Base-by-base conservation (phyloP, 2,113 vertebrate genomes). In the Suricata suricatta region DNA sequence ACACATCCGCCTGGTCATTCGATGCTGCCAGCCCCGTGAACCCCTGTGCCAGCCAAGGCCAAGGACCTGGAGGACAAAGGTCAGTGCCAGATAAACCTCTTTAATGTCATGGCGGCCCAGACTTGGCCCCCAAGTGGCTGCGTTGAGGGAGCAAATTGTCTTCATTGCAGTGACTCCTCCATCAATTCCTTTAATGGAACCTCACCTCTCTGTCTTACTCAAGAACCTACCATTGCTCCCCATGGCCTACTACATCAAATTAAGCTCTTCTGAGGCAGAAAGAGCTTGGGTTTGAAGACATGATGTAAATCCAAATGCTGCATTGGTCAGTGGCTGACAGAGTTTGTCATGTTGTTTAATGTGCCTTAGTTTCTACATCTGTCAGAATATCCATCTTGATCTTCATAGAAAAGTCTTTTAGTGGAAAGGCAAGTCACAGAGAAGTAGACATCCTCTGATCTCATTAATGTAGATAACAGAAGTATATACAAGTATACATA, bases 1-100 rank as follows among this genome's bases (percentile, higher is more conserved):
- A 69, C 57, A 82, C 98, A 98, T 98, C 76, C 16, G 76, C 96
- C 41, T 85, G 77, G 92, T 92, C 87, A 33, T 71, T 91, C 1
- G 3, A 29, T 69, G 74, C 35, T 69, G 50, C 83, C 16, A 14
- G 66, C 52, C 92, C 54, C 50, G 69, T 79, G 57, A 33, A 60
- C 69, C 77, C 35, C 31, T 38, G 92, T 16, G 80, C 50, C 71
- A 84, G 52, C 57, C 44, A 76, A 96, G 52, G 91, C 74, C 91
- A 54, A 69, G 83, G 69, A 29, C 88, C 95, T 93, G 44, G 19
- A 7, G n/a, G 16, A 57, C 27, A 25, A 88, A 71, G 19, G 35
- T 68, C 68, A 86, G 16, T 60, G 29, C 68, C 63, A 85, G 17
- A 29, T 9, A 64, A 74, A 35, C 6, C 9, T 38, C 57, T 76